phyloP scores from a whole-genome alignment of 2,113 vertebrate genomes.

The Ivindomyrus marchei region DNA sequence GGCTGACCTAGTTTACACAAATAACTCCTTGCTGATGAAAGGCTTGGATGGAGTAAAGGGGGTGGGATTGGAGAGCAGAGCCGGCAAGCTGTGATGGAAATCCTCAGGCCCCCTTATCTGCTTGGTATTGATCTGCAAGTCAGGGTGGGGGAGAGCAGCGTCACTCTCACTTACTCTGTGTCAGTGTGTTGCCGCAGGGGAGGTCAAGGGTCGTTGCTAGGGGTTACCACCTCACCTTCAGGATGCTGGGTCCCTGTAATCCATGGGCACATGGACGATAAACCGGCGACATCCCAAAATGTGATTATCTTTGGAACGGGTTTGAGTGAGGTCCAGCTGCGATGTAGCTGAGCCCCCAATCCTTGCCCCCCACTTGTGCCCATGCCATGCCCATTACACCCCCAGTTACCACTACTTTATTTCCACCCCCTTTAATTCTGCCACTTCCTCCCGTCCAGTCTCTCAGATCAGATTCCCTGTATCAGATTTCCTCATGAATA shows the following conservation, averaged over 20 bases:
- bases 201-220: not conserved
- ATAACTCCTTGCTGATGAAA: constrained; percentile 6
- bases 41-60: not conserved
- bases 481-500: not conserved
- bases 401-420: not conserved
- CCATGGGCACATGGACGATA: not conserved
- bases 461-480: not conserved
- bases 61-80: not conserved
- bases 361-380: too few relatives aligned
- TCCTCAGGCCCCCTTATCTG: not conserved
- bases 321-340: not conserved
- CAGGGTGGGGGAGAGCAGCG: not conserved
- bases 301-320: not conserved
- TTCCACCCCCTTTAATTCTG: not conserved
- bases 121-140: not conserved
- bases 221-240: not conserved
- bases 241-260: not conserved
- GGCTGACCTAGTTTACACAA: constrained; percentile 6
- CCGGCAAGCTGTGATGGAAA: not conserved
- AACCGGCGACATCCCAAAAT: too few relatives aligned
- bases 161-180: too few relatives aligned
- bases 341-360: not conserved
- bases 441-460: not conserved
- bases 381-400: not conserved
- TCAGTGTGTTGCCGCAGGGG: not conserved